Conservation (phyloP, 2,113 vertebrate species). For the Mormoops blainvillei region DNA sequence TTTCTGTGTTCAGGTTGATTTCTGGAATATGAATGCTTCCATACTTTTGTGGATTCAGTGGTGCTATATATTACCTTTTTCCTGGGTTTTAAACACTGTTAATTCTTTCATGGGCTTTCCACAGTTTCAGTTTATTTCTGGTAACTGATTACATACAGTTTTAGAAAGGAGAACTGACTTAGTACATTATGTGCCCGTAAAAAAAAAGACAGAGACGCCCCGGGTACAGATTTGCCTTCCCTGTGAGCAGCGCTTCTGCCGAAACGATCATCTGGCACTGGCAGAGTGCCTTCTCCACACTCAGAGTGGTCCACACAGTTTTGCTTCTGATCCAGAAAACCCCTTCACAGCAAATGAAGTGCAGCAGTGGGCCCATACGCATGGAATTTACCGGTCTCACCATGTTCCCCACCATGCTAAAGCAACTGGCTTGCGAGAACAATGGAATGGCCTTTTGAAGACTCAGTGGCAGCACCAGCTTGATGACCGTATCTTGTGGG, state of each 20-base stretch:
- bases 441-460: background rate
- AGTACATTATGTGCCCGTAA: background rate
- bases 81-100: constrained; percentile 11
- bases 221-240: background rate
- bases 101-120: constrained; percentile 36
- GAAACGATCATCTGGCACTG: background rate
- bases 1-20: constrained; percentile 30
- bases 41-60: background rate
- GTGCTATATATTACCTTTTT: background rate
- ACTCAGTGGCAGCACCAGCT: background rate
- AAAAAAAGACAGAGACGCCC: background rate
- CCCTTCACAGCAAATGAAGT: background rate
- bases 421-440: background rate
- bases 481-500: background rate
- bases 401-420: background rate
- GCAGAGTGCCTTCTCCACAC: background rate
- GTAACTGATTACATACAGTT: background rate
- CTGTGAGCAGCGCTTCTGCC: background rate
- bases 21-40: background rate
- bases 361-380: background rate
- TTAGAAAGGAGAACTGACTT: constrained; percentile 26
- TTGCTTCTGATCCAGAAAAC: background rate
- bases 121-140: constrained; percentile 4
- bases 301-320: background rate
- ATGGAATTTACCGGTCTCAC: background rate